phyloP scores from a whole-genome alignment of 2,113 vertebrate genomes.

The human (Homo sapiens) region GRCh38 chr4:52289001-52289500 shows the following conservation, averaged over 20 bases:
- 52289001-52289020: background rate
- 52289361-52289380: background rate
- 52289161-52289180: background rate
- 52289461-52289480: background rate
- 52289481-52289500: background rate
- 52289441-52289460: background rate
- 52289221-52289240: background rate
- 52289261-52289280: background rate
- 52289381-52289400: background rate
- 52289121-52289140: background rate
- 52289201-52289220: background rate
- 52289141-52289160: background rate
- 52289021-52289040: background rate
- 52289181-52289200: background rate
- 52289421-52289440: background rate
- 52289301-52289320: background rate
- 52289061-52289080: background rate
- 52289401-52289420: background rate
- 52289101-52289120: background rate
- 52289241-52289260: background rate
- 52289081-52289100: background rate
- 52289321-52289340: background rate
- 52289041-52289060: background rate
- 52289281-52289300: background rate
- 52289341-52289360: background rate